A percentile compares a stretch with the other conserved stretches of the same genome.
Evolutionary conservation across 2,113 vertebrate species (phyloP).

Genomic region (Rhinopomastus cyanomelas): DNA sequence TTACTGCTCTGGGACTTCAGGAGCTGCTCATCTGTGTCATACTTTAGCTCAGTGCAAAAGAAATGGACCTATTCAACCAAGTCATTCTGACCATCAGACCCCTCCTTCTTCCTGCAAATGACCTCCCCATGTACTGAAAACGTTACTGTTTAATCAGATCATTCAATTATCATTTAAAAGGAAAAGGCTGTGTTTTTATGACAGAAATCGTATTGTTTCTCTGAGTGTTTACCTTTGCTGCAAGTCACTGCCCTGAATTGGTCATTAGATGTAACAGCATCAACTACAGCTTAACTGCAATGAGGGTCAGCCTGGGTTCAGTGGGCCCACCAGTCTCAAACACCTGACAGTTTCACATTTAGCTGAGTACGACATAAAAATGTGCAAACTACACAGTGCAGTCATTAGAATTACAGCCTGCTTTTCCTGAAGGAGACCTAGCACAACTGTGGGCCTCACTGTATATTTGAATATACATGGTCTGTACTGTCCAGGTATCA

Average conservation of each 20-base stretch:
- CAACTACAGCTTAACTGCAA: not conserved
- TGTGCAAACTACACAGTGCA: not conserved
- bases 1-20: not conserved
- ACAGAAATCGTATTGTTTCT: not conserved
- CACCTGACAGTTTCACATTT: not conserved
- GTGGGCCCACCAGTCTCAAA: not conserved
- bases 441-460: not conserved
- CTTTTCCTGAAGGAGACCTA: not conserved
- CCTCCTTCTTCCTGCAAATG: not conserved
- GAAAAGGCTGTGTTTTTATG: not conserved
- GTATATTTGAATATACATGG: not conserved
- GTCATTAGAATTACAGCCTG: not conserved
- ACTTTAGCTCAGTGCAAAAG: not conserved
- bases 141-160: slow-evolving; percentile 11
- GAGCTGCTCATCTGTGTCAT: slow-evolving; percentile 1
- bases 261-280: not conserved
- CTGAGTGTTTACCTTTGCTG: not conserved
- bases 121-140: not conserved
- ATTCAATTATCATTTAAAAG: slow-evolving; percentile 28
- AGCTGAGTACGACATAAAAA: not conserved
- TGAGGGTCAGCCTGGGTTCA: not conserved
- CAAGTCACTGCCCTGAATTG: not conserved
- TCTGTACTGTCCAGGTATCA: not conserved
- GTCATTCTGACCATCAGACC: not conserved
- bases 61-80: not conserved